Evolutionary conservation across 2,113 vertebrate species (phyloP).

Genomic region (Catharus bicknelli): DNA sequence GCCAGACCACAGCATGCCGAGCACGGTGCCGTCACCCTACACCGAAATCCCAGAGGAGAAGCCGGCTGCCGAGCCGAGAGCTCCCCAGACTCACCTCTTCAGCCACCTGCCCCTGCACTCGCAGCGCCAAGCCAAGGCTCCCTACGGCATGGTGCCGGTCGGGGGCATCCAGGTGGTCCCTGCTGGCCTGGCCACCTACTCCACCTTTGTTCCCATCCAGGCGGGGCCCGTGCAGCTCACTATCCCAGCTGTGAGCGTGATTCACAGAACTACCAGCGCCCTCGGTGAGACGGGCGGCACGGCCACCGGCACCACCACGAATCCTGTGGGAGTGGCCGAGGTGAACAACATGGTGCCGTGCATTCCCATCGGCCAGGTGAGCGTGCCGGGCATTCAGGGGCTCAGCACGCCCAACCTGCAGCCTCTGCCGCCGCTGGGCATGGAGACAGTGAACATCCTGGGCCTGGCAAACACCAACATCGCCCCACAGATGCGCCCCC

Average conservation of each 20-base stretch:
- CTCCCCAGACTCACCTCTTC: conserved; percentile 82
- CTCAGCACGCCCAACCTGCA: conserved; percentile 70
- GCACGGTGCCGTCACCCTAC: background rate
- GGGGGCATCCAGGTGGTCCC: conserved; percentile 94
- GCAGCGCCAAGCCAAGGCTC: conserved; percentile 83
- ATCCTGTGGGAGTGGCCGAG: conserved; percentile 77
- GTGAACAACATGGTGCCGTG: conserved; percentile 83
- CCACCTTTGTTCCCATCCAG: conserved; percentile 92
- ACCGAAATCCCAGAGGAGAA: conserved; percentile 61
- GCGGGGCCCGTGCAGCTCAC: conserved; percentile 90
- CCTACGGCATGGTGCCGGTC: conserved; percentile 87
- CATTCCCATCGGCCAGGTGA: conserved; percentile 88
- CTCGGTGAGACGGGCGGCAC: conserved; percentile 25
- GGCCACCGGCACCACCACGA: background rate
- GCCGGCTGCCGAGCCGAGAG: conserved; percentile 15
- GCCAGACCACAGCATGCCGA: conserved; percentile 73
- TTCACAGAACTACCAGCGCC: conserved; percentile 82
- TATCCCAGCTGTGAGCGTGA: conserved; percentile 88
- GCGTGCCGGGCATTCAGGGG: conserved; percentile 78
- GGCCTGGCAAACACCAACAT: conserved; percentile 82
- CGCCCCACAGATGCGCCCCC: conserved; percentile 76
- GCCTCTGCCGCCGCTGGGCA: conserved; percentile 76
- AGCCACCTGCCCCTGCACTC: conserved; percentile 97
- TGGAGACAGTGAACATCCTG: conserved; percentile 87
- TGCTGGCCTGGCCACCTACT: conserved; percentile 87